These are phyloP conservation scores for Heteromormyrus szaboi DNA, from an alignment of 2,797 vertebrate species.

Conservation along the genomic window DNA sequence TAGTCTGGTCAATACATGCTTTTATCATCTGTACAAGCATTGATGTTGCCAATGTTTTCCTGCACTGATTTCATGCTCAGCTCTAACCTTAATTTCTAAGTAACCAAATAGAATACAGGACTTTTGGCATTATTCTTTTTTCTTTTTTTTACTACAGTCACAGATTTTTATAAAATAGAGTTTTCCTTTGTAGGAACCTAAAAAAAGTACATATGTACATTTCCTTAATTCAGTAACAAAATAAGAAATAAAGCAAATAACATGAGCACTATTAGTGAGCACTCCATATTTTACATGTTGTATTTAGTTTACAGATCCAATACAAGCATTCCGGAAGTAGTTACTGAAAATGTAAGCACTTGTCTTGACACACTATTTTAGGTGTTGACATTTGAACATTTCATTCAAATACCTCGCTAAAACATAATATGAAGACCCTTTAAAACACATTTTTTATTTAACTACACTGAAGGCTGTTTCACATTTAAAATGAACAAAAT, in stretches of 20 bases:
- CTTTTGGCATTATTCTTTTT: background rate
- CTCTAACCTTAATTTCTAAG: background rate
- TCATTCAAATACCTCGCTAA: background rate
- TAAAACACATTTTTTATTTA: background rate
- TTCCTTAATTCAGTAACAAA: background rate
- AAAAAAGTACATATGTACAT: background rate
- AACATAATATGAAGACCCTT: background rate
- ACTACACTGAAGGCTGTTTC: background rate
- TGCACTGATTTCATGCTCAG: background rate
- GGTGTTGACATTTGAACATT: background rate
- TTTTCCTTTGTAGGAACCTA: background rate
- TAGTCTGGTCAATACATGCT: background rate
- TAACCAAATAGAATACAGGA: background rate
- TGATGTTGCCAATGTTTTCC: background rate
- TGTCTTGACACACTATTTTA: background rate
- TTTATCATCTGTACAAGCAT: background rate
- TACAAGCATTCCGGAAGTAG: background rate
- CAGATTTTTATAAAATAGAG: background rate
- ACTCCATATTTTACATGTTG: background rate
- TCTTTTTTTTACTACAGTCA: background rate
- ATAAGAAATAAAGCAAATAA: background rate
- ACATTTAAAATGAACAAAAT: background rate
- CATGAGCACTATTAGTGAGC: background rate
- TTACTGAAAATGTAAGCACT: background rate
- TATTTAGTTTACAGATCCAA: background rate